phyloP scores from a whole-genome alignment of 2,888 invertebrate species.

The Perizoma affinitatum region DNA sequence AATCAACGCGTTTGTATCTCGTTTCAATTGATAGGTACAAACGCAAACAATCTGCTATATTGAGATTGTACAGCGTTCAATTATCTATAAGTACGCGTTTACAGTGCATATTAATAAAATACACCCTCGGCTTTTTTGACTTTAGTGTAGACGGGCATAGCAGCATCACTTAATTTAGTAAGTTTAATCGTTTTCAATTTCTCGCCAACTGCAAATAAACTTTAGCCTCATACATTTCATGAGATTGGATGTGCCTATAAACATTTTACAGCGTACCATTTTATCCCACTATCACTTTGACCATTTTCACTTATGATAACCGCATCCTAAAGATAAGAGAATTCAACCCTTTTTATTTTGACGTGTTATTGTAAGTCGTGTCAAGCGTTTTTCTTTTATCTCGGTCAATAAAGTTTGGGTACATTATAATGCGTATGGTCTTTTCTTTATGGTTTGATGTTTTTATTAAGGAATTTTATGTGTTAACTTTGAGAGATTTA shows the following conservation, averaged over 20 bases:
- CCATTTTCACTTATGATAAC: conserved; percentile 18
- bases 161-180: neutral
- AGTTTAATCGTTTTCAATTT: neutral
- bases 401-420: conserved; percentile 27
- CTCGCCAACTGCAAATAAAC: neutral
- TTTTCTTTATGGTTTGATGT: conserved; percentile 25
- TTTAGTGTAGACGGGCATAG: too few species aligned
- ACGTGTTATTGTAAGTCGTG: conserved; percentile 34
- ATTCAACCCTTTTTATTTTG: conserved; percentile 27
- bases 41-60: too few species aligned
- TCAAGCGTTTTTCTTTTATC: conserved; percentile 39
- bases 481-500: too few species aligned
- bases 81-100: too few species aligned
- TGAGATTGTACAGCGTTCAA: too few species aligned
- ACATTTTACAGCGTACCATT: conserved; percentile 19
- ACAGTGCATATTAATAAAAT: too few species aligned
- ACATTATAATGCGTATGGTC: conserved; percentile 28
- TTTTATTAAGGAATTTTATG: conserved; percentile 24
- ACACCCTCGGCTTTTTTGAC: too few species aligned
- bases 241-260: conserved; percentile 11
- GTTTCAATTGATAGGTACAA: too few species aligned
- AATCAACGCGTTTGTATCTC: too few species aligned
- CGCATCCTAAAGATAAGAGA: conserved; percentile 28
- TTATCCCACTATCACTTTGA: conserved; percentile 18
- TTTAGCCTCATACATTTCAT: neutral